phyloP scores from a whole-genome alignment of 2,113 vertebrate genomes.

The Romanogobio albipinnatus region DNA sequence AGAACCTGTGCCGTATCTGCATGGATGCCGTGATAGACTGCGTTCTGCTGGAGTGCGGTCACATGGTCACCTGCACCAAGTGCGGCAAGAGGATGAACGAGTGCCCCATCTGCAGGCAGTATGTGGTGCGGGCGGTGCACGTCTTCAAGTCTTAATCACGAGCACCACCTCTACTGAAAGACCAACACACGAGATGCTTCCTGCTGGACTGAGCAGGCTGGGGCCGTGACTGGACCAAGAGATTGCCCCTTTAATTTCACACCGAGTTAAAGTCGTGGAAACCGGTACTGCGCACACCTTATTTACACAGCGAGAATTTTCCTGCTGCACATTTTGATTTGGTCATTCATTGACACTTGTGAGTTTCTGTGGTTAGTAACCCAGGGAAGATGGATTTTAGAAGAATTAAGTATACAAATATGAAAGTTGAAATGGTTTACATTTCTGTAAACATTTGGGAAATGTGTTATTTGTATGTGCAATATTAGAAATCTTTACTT shows the following conservation, averaged over 20 bases:
- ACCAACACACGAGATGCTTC: constrained; percentile 5
- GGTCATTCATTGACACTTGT: constrained; percentile 7
- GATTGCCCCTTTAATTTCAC: not conserved
- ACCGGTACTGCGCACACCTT: not conserved
- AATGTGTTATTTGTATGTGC: constrained; percentile 63
- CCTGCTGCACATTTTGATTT: not conserved
- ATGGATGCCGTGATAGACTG: constrained; percentile 98
- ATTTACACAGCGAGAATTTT: not conserved
- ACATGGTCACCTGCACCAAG: constrained; percentile 99
- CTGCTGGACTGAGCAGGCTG: constrained; percentile 6
- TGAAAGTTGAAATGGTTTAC: constrained; percentile 69
- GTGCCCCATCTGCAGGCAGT: constrained; percentile 98
- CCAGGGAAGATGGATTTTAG: constrained; percentile 7
- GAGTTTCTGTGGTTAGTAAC: constrained; percentile 6
- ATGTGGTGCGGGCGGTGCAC: constrained; percentile 94
- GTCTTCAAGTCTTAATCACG: constrained; percentile 91
- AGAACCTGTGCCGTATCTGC: constrained; percentile 96
- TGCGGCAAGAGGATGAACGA: constrained; percentile 98
- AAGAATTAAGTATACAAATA: not conserved
- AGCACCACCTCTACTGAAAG: not conserved
- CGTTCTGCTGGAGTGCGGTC: constrained; percentile 94
- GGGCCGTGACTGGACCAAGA: not conserved
- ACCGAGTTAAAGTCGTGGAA: not conserved
- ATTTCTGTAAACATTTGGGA: constrained; percentile 39
- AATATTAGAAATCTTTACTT: constrained; percentile 66